Base-by-base conservation (phyloP, 2,888 invertebrate species). In the Nomada fabriciana region DNA sequence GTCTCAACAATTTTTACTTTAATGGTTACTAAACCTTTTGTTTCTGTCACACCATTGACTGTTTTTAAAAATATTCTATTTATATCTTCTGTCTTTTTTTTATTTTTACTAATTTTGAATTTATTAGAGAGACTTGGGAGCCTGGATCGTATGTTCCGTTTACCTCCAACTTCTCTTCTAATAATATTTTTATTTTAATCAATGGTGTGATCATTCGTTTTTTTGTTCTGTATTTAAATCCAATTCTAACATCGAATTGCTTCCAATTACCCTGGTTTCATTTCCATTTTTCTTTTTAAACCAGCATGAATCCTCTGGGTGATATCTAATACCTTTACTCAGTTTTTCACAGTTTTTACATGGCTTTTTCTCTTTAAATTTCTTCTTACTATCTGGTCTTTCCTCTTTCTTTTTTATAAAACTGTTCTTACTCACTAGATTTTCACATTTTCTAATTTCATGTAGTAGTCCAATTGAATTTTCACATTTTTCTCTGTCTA, bases 1-100 rank as follows among this genome's bases (percentile, higher is more conserved):
- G 82, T 87, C 25, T 89, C 71, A 59, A 88, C 81, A n/a, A 88
- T 87, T 83, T 86, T 88, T 77, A 86, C 65, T 67, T 88, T 88
- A 60, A 88, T 73, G 0, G 42, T 85, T 82, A 36, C 71, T 59
- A 88, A 68, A 42, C 88, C 84, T 43, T 82, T 74, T 78, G 87
- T 88, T 29, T 64, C 53, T 65, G 25, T 76, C 63, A 83, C 87
- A 89, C 88, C 89, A 88, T 84, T 89, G 72, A 89, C 67, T 52
- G 89, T 83, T 78, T 76, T 79, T 42, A 88, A n/a, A n/a, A 7
- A 60, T 82, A 74, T 73, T 65, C 72, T 81, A 70, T 86, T 84
- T 47, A 76, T 20, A 74, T 80, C 77, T 64, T 73, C 75, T 76
- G 29, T 59, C 42, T 67, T 67, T 13, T 76, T 68, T 76, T 84